Percentiles rank a stretch among this genome's conserved stretches.
phyloP scores from a whole-genome alignment of 2,113 vertebrate species.

The Piaya cayana region DNA sequence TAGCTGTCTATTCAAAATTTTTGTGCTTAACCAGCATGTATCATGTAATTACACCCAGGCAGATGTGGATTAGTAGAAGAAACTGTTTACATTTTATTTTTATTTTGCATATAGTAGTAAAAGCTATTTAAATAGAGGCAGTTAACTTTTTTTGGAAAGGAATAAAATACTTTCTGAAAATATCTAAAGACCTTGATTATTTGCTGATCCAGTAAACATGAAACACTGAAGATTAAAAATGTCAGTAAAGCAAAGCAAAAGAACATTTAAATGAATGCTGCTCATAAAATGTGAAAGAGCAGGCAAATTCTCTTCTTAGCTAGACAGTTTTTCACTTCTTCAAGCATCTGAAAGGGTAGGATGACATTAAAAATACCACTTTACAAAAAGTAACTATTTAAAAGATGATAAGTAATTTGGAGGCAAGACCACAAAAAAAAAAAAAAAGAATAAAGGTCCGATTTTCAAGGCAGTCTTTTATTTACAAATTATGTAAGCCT shows the following conservation, averaged over 20 bases:
- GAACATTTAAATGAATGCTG: neutral
- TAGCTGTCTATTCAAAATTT: conserved; percentile 52
- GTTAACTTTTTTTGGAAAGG: conserved; percentile 53
- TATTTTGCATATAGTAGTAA: conserved; percentile 63
- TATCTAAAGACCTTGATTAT: conserved; percentile 73
- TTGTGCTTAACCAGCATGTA: conserved; percentile 71
- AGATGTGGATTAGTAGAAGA: conserved; percentile 69
- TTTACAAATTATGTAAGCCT: conserved; percentile 19
- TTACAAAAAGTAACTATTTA: conserved; percentile 16
- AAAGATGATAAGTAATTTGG: conserved; percentile 1
- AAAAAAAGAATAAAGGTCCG: neutral
- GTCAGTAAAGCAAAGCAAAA: conserved; percentile 42
- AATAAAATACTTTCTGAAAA: conserved; percentile 58
- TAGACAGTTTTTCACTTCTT: conserved; percentile 12
- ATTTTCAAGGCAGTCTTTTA: conserved; percentile 1
- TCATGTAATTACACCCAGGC: conserved; percentile 65
- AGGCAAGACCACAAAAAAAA: neutral
- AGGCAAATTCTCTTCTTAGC: neutral
- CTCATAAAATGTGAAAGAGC: conserved; percentile 13
- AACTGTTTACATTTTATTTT: conserved; percentile 73
- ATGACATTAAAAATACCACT: neutral
- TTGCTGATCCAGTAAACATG: conserved; percentile 70
- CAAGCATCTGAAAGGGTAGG: neutral
- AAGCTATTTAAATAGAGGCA: conserved; percentile 69
- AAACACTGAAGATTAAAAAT: conserved; percentile 56